A percentile compares a stretch with the other conserved stretches of the same genome.
Evolutionary conservation across 2,888 invertebrate genomes (phyloP).

Genomic region (Drosophila austrosaltans): DNA sequence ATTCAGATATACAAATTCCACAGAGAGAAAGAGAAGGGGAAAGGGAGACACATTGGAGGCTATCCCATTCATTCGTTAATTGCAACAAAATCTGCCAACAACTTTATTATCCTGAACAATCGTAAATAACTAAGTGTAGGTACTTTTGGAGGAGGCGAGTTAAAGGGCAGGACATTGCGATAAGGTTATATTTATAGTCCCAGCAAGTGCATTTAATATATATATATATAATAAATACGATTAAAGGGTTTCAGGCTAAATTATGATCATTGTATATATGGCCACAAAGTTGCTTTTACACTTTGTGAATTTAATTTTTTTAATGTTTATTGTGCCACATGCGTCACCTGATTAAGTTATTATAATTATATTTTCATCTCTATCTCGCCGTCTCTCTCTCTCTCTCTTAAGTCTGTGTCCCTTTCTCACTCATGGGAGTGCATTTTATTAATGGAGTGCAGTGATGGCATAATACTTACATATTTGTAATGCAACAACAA

Average conservation of each 20-base stretch:
- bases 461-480: conserved; percentile 27
- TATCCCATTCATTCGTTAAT: conserved; percentile 27
- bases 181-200: conserved; percentile 50
- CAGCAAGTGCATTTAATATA: conserved; percentile 49
- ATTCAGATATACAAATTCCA: too few species aligned
- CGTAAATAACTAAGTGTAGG: conserved; percentile 36
- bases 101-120: conserved; percentile 41
- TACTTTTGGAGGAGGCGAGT: background rate
- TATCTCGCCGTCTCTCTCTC: background rate
- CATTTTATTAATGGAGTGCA: conserved; percentile 45
- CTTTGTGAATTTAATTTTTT: conserved; percentile 18
- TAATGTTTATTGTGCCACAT: conserved; percentile 46
- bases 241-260: conserved; percentile 41
- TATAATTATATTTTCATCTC: conserved; percentile 39
- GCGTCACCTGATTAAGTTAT: conserved; percentile 51
- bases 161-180: conserved; percentile 32
- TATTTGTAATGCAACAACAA: conserved; percentile 4
- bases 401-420: background rate
- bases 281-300: background rate
- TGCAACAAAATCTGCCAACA: conserved; percentile 46
- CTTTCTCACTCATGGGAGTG: conserved; percentile 17
- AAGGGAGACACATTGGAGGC: too few species aligned
- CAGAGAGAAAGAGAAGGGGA: too few species aligned
- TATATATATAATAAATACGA: conserved; percentile 22
- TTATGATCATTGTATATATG: conserved; percentile 40